Conservation (phyloP, 1,140 invertebrate genomes). For the Ceratoteleas bidentatus region DNA sequence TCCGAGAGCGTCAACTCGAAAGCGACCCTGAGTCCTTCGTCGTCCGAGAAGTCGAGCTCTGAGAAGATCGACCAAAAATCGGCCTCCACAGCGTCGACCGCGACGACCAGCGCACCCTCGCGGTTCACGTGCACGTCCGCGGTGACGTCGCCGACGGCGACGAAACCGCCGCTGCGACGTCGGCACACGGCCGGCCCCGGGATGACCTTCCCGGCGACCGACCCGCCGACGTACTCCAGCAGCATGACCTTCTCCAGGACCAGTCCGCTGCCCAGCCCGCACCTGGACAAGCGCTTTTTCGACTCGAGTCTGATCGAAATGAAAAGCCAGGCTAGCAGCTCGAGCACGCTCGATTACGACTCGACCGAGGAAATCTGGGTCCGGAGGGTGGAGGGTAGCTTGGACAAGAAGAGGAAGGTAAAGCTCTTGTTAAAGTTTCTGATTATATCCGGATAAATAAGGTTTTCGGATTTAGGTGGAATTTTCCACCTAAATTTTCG, state of each 20-base stretch:
- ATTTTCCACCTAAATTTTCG: too few relatives aligned
- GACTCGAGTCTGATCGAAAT: constrained; percentile 91
- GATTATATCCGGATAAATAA: too few relatives aligned
- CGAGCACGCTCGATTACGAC: constrained; percentile 83
- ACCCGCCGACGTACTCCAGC: constrained; percentile 78
- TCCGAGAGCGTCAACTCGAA: constrained; percentile 75
- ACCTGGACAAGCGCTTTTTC: constrained; percentile 90
- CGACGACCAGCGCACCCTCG: constrained; percentile 67
- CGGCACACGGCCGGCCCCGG: constrained; percentile 78
- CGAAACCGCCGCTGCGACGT: constrained; percentile 75
- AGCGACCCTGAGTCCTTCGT: constrained; percentile 79
- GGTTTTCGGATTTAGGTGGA: too few relatives aligned
- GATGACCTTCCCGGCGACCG: constrained; percentile 79
- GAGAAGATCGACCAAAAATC: constrained; percentile 79
- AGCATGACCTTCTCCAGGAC: constrained; percentile 80
- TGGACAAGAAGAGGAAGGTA: constrained; percentile 78
- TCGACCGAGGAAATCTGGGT: constrained; percentile 87
- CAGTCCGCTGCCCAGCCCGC: constrained; percentile 84
- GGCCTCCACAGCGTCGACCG: constrained; percentile 68
- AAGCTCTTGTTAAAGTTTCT: too few relatives aligned
- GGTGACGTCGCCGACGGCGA: constrained; percentile 77
- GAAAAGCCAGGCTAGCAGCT: constrained; percentile 86
- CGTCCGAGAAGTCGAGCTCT: constrained; percentile 80
- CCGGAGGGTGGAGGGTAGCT: constrained; percentile 81
- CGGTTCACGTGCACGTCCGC: constrained; percentile 74